Evolutionary conservation across 1,140 invertebrate species (phyloP).

Genomic region (Atopsyche davidsoni): DNA sequence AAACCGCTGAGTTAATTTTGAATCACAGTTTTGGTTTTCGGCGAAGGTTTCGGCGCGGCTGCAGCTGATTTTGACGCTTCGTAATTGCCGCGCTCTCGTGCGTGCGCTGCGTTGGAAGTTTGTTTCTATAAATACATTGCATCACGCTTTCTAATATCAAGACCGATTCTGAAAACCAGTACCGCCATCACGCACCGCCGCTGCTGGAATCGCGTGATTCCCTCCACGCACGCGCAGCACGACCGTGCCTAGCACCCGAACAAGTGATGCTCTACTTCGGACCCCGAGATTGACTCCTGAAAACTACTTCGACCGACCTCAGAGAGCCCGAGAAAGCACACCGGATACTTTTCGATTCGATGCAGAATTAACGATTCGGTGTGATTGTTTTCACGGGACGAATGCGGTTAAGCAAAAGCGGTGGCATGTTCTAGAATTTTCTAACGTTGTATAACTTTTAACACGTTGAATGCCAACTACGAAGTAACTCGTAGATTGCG

Average conservation of each 20-base stretch:
- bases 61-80: slow-evolving; percentile 4
- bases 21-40: neutral
- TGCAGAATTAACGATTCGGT: no score
- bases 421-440: no score
- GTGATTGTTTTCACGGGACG: no score
- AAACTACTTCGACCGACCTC: no score
- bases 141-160: slow-evolving; percentile 12
- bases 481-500: no score
- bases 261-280: slow-evolving; percentile 13
- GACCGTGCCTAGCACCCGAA: slow-evolving; percentile 10
- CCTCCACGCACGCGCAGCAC: slow-evolving; percentile 7
- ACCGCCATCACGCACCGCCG: slow-evolving; percentile 7
- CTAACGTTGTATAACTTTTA: no score
- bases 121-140: slow-evolving; percentile 23
- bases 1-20: no score
- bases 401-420: no score
- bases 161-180: neutral
- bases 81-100: slow-evolving; percentile 7
- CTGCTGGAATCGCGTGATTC: slow-evolving; percentile 11
- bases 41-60: neutral
- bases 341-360: no score
- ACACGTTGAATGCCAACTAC: no score
- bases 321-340: no score
- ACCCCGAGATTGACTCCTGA: slow-evolving; percentile 3
- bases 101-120: slow-evolving; percentile 9